Evolutionary conservation across 2,797 vertebrate genomes (phyloP), one percentile per base, ranked within the genome.

Genomic region (Danio kyathit): DNA sequence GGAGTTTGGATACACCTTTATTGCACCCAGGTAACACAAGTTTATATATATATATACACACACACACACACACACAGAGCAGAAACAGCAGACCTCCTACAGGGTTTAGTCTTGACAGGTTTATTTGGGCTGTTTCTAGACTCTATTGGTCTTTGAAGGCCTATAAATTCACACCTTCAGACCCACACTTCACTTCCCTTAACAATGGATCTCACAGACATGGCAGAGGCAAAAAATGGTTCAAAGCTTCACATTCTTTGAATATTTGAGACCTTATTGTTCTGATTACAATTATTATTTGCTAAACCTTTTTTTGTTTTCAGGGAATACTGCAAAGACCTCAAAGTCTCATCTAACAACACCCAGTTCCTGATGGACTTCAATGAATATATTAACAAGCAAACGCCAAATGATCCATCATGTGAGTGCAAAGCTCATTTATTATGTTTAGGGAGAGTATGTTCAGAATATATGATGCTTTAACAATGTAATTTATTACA

Each of bases 301-400:
- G 11, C 40, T 48, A 40, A 14, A 41, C 1, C 4, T 7, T 49
- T 16, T 51, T 14, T 29, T 29, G 29, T 60, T 66, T 80, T 13
- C 82, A 99, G 98, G 92, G 96, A 97, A 81, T 99, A 97, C 88
- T 99, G 98, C 91, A 96, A 85, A 78, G 96, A 96, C 51, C 90
- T 98, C 88, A 97, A 96, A 91, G 86, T 95, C 87, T 95, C 95
- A 52, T 90, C 92, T 85, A 99, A 99, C 93, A 99, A 97, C 91
- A 97, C 96, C 10, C 96, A 97, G 89, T 97, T 98, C 91, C 95
- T 99, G 80, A 89, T 96, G 80, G 96, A 97, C 91, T 96, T 99
- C 90, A 95, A 92, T 90, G 90, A 96, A 82, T 96, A 95, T 92
- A 97, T 98, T 85, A 95, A 97, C 78, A 94, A 91, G 87, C 91